These are phyloP conservation scores for Indicator maculatus DNA, from an alignment of 2,113 vertebrate genomes.

Conservation along the genomic window DNA sequence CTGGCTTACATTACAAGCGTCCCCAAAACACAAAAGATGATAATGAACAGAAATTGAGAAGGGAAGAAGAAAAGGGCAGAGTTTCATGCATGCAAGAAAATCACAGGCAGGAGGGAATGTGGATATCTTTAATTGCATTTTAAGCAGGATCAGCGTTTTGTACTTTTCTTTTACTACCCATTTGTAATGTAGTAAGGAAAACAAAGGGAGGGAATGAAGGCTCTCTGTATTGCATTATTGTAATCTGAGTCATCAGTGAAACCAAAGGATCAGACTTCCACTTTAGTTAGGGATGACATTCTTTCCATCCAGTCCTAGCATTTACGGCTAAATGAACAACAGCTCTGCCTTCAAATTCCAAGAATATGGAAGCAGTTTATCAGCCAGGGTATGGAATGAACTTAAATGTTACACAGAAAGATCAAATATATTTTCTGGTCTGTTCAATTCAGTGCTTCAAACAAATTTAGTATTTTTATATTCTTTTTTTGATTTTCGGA, in stretches of 20 bases:
- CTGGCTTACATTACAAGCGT: background rate
- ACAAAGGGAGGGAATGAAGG: background rate
- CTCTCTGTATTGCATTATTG: background rate
- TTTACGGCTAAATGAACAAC: conserved; percentile 9
- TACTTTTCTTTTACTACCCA: conserved; percentile 10
- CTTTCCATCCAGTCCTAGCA: background rate
- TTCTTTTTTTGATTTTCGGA: background rate
- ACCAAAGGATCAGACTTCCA: conserved; percentile 2
- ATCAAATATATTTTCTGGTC: background rate
- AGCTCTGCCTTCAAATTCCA: conserved; percentile 29
- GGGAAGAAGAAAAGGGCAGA: background rate
- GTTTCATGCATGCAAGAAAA: background rate
- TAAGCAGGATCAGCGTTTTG: conserved; percentile 1
- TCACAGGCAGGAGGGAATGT: background rate
- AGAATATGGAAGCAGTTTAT: conserved; percentile 15
- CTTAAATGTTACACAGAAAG: background rate
- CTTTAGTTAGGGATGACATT: conserved; percentile 5
- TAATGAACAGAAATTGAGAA: background rate
- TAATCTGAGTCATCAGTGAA: conserved; percentile 38
- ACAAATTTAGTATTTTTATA: background rate
- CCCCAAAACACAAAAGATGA: background rate
- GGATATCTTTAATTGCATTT: conserved; percentile 12
- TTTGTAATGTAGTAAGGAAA: background rate
- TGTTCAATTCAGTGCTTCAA: background rate
- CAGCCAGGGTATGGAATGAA: background rate